phyloP scores from a whole-genome alignment of 2,888 invertebrate genomes.

The Eupithecia tripunctaria region DNA sequence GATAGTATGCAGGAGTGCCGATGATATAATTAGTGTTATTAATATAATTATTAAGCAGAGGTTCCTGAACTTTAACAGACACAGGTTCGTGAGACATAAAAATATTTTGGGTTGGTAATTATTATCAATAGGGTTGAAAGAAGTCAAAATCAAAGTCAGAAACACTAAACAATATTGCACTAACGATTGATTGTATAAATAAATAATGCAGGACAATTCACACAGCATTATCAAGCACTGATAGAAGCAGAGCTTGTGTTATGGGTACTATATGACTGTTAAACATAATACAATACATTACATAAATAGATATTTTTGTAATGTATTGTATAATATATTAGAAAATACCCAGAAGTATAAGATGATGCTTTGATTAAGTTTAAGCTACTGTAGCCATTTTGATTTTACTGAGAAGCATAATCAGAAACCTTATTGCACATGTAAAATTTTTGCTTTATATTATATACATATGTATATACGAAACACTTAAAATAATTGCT shows the following conservation, averaged over 20 bases:
- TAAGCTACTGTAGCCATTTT: background rate
- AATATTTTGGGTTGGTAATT: background rate
- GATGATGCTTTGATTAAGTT: background rate
- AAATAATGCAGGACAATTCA: no score
- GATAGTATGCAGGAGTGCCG: slow-evolving; percentile 58
- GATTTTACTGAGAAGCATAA: background rate
- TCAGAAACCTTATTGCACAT: background rate
- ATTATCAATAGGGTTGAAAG: background rate
- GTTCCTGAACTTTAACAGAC: background rate
- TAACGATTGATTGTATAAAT: no score
- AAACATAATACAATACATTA: no score
- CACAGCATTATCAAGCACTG: no score
- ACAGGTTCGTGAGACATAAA: background rate
- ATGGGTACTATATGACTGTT: no score
- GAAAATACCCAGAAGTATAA: no score
- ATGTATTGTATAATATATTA: no score
- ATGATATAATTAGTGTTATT: slow-evolving; percentile 28
- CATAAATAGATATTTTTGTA: no score
- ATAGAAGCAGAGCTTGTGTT: no score
- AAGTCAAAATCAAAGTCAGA: background rate
- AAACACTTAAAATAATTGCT: background rate
- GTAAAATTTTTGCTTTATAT: background rate
- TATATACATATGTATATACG: no score
- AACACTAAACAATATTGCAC: no score
- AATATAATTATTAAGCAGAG: background rate